Conservation (phyloP, 2,888 invertebrate genomes). For the Eupithecia centaureata region DNA sequence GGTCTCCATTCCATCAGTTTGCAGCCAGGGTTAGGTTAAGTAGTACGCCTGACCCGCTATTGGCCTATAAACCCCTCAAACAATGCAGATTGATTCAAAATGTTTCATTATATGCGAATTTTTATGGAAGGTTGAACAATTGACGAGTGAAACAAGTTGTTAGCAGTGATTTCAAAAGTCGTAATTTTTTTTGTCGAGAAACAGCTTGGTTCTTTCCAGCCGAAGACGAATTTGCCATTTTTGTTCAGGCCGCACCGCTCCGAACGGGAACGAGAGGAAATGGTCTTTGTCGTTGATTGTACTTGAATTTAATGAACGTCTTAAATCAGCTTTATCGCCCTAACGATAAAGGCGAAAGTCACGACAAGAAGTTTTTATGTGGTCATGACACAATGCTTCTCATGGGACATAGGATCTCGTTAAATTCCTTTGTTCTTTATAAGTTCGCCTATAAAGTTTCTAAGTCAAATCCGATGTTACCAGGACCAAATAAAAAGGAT, state of each 20-base stretch:
- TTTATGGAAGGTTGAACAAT: no score
- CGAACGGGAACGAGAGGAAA: neutral
- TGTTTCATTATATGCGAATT: no score
- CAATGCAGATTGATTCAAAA: no score
- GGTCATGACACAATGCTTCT: slow-evolving; percentile 9
- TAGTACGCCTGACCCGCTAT: no score
- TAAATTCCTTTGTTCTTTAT: slow-evolving; percentile 1
- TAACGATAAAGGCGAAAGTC: slow-evolving; percentile 9
- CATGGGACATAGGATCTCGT: slow-evolving; percentile 8
- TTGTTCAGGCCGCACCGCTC: neutral
- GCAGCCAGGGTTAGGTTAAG: no score
- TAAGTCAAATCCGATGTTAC: no score
- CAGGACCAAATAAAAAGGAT: no score
- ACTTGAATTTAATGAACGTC: neutral
- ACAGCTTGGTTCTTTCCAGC: neutral
- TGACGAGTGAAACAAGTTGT: no score
- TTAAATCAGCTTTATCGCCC: slow-evolving; percentile 8
- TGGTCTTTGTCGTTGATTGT: neutral
- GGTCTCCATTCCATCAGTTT: no score
- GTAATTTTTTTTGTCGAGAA: neutral
- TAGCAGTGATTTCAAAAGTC: neutral
- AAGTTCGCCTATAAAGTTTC: neutral
- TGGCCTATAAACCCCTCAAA: no score
- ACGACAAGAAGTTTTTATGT: slow-evolving; percentile 5
- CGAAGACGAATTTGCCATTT: neutral